phyloP scores from a whole-genome alignment of 2,797 vertebrate genomes.

The Sebastes diploproa region DNA sequence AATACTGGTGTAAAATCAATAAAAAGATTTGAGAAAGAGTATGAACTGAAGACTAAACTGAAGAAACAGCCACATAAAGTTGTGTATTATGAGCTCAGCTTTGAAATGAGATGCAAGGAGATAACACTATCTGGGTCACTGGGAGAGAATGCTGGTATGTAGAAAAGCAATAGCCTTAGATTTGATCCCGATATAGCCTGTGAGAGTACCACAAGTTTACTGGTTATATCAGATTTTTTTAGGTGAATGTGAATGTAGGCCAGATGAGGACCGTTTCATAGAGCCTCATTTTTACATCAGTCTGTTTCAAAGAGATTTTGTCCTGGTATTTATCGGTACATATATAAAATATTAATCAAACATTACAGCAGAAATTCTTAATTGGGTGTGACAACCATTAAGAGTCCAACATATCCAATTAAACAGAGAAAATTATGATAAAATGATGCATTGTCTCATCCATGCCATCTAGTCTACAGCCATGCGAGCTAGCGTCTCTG shows the following conservation, averaged over 20 bases:
- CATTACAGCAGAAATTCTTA: neutral
- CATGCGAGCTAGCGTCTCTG: too few relatives aligned
- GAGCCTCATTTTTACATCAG: neutral
- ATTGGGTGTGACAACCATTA: neutral
- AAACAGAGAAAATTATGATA: neutral
- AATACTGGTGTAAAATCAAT: too few relatives aligned
- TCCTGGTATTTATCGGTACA: neutral
- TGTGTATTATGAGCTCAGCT: neutral
- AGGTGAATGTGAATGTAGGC: neutral
- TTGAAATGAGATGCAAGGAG: neutral
- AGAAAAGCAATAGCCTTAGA: neutral
- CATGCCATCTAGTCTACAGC: accelerated
- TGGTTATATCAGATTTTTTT: neutral
- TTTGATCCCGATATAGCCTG: neutral
- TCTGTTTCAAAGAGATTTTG: neutral
- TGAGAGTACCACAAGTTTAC: neutral
- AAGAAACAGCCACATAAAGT: neutral
- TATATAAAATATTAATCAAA: neutral
- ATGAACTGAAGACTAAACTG: neutral
- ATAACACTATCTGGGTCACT: neutral
- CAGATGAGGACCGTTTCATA: neutral
- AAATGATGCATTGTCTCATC: neutral
- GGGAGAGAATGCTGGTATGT: neutral
- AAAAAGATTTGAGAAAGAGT: too few relatives aligned
- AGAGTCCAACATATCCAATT: neutral